Percentiles rank a stretch among this genome's conserved stretches.
These are phyloP conservation scores for Diabrotica virgifera DNA, from an alignment of 1,140 invertebrate species.

Conservation along the genomic window DNA sequence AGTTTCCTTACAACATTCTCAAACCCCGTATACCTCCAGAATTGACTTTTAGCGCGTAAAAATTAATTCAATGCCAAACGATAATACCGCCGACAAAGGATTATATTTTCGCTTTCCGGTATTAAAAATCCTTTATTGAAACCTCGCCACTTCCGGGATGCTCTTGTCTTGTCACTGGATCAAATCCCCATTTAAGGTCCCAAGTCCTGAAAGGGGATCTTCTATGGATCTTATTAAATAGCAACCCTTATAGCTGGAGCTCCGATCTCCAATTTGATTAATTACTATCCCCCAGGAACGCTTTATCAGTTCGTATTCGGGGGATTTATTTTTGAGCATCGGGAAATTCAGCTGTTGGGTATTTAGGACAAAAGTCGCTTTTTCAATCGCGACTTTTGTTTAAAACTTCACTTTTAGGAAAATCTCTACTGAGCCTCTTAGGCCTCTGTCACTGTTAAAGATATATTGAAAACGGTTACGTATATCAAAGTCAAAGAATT, in stretches of 20 bases:
- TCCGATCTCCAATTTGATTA: constrained; percentile 11
- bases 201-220: not conserved
- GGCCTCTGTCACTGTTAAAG: no score
- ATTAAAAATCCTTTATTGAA: not conserved
- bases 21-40: no score
- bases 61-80: no score
- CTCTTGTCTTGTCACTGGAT: not conserved
- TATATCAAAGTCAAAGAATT: no score
- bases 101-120: not conserved
- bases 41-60: no score
- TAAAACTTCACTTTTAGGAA: no score
- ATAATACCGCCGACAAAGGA: not conserved
- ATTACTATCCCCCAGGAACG: not conserved
- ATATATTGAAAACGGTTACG: no score
- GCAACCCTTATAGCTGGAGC: not conserved
- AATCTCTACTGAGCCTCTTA: no score
- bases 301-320: constrained; percentile 9
- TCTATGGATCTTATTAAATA: constrained; percentile 12
- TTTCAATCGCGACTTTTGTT: no score
- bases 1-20: no score
- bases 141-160: not conserved
- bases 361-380: not conserved
- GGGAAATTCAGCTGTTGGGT: not conserved
- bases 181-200: not conserved
- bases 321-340: not conserved